phyloP scores from a whole-genome alignment of 2,888 invertebrate species.

The Nymphalis c-album region DNA sequence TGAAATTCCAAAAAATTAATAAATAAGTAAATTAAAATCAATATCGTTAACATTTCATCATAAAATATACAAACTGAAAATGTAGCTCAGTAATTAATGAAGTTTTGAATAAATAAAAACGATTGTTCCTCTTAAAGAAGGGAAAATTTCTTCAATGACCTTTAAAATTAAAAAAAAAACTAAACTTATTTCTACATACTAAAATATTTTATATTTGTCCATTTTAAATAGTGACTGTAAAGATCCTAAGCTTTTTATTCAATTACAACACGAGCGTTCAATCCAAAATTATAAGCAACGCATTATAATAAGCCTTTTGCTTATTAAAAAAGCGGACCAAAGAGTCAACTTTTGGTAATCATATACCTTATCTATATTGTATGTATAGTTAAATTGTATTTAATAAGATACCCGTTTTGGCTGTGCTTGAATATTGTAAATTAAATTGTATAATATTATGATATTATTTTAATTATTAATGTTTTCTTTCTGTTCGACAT shows the following conservation, averaged over 20 bases:
- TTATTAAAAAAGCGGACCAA: constrained; percentile 75
- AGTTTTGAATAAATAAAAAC: too few species aligned
- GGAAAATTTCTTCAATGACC: neutral
- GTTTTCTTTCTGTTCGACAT: constrained; percentile 29
- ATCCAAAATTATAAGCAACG: constrained; percentile 26
- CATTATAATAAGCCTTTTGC: constrained; percentile 71
- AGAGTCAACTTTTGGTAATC: constrained; percentile 69
- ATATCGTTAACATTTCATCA: too few species aligned
- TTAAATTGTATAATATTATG: constrained; percentile 40
- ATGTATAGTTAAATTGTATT: constrained; percentile 52
- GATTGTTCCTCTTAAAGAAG: neutral
- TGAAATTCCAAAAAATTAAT: too few species aligned
- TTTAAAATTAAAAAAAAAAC: neutral
- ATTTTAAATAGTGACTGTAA: constrained; percentile 31
- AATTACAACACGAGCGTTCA: constrained; percentile 29
- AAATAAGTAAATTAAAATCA: too few species aligned
- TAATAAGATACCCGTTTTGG: constrained; percentile 67
- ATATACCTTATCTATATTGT: constrained; percentile 62
- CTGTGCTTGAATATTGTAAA: constrained; percentile 70
- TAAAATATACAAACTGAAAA: too few species aligned
- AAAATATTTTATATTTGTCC: constrained; percentile 30
- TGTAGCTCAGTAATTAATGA: too few species aligned
- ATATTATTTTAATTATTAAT: constrained; percentile 23
- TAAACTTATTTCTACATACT: neutral
- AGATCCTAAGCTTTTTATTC: constrained; percentile 34